Base-by-base conservation (phyloP, 2,888 invertebrate genomes). In the Hoplodrina ambigua region DNA sequence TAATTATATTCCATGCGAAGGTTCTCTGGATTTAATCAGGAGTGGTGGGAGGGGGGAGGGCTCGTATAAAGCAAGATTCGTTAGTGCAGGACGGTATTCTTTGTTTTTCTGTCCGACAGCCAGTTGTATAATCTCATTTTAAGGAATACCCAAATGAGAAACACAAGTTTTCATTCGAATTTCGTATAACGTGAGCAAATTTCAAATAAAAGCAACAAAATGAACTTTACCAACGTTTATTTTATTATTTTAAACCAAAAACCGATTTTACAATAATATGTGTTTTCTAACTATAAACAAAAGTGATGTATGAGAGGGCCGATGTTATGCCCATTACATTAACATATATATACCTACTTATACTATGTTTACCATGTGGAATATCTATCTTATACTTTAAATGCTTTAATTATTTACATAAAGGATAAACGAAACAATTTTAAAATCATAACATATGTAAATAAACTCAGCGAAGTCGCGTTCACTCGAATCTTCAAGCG, bases 361-460 rank as follows among this genome's bases (percentile, higher is more conserved):
- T 17, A 69, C 62, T 84, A 86, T 80, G 72, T 85, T 83, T 86
- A 80, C 69, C 68, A 84, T 72, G 72, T 49, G 69, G 55, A 86
- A 86, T 85, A 85, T 71, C 86, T 89, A 87, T 78, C 86, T 87
- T 89, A 88, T 72, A 72, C 59, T 81, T 86, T 86, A 87, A 88
- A 88, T 89, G 88, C 87, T 87, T 80, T 86, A 76, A 72, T 75
- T 84, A 89, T 88, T 82, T 89, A 88, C 88, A 87, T 56, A 82
- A 79, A 69, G 46, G 66, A 58, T 63, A 74, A 80, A 74, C 66
- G 81, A 82, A 87, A 86, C 79, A 86, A 86, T 66, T 83, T 71
- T 70, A 80, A 72, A 74, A 56, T 78, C 25, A 71, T 83, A 81
- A 78, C 61, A 53, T 69, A 76, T 64, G 64, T 76, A 62, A 65